These are phyloP conservation scores for Matsumyia berberina DNA, from an alignment of 2,888 invertebrate genomes.

Conservation along the genomic window DNA sequence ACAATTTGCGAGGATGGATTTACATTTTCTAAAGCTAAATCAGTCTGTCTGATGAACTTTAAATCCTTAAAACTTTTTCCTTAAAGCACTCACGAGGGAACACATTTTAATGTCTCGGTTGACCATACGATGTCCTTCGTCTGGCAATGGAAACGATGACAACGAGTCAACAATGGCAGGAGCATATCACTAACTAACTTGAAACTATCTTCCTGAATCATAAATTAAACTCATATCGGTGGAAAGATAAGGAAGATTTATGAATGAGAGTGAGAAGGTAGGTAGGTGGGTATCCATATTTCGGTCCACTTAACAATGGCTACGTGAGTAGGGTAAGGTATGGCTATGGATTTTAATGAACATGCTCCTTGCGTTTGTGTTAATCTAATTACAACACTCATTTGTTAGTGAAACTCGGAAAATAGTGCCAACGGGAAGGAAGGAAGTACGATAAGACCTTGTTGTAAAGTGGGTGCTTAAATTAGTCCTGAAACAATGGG, in stretches of 20 bases:
- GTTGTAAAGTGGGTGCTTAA: constrained; percentile 33
- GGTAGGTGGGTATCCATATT: neutral
- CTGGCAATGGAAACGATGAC: constrained; percentile 47
- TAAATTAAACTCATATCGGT: constrained; percentile 72
- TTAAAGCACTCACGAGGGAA: neutral
- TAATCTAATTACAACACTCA: constrained; percentile 65
- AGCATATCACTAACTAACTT: constrained; percentile 59
- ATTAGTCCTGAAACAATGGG: constrained; percentile 15
- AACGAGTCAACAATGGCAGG: constrained; percentile 45
- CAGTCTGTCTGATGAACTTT: neutral
- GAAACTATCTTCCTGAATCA: constrained; percentile 73
- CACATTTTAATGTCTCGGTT: constrained; percentile 9
- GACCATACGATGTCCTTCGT: constrained; percentile 47
- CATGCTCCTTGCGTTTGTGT: constrained; percentile 53
- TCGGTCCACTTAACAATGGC: constrained; percentile 41
- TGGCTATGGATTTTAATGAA: constrained; percentile 21
- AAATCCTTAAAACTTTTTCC: neutral
- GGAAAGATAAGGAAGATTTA: constrained; percentile 70
- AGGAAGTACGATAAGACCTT: constrained; percentile 41
- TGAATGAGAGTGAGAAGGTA: constrained; percentile 56
- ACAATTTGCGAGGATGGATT: neutral
- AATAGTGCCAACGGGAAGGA: constrained; percentile 56
- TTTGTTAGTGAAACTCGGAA: constrained; percentile 44
- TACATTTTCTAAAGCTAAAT: neutral
- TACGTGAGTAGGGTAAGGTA: constrained; percentile 5